Evolutionary conservation across 2,113 vertebrate genomes (phyloP), one percentile per base, ranked within the genome.

Genomic region (Sceloporus undulatus): DNA sequence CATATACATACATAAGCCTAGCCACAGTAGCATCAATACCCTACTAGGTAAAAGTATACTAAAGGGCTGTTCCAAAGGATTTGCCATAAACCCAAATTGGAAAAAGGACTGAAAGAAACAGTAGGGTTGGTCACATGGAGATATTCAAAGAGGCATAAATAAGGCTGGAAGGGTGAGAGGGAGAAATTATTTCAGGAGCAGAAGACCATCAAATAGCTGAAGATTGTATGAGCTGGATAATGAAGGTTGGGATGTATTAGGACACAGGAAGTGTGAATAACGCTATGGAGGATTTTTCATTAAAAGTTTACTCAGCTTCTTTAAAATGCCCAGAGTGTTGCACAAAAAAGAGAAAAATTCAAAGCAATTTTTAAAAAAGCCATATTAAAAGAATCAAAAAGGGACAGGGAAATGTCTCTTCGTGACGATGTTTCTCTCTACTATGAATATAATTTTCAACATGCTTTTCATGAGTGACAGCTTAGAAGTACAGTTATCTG

Each of bases 361-460:
- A 25, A 87, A 48, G 19, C 2, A 2, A 38, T 19, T 34, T 13
- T 75, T 75, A 11, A 3, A 38, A 42, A 65, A 85, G 11, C 54
- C 2, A 66, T 14, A 85, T 77, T 29, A 2, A 85, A 19, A 16
- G 16, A 65, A 6, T 56, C 56, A 29, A 48, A n/a, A 21, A 8
- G 4, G 8, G 11, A 62, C 19, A 76, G 48, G 42, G 9, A 83
- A 83, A 70, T 70, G 75, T 78, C 29, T 27, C 23, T 3, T 56
- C 42, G 29, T 19, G 40, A n/a, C 18, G 2, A 34, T 88, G 87
- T 68, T 56, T 84, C 62, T 56, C 29, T n/a, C 73, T 29, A 40
- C 21, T 68, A 79, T 83, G 80, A 68, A 66, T 77, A 78, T 83
- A 88, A 84, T 38, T 70, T 78, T 54, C 56, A 88, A 56, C 59